These are phyloP conservation scores for Oryzias dopingdopingensis DNA, from an alignment of 2,797 vertebrate genomes.

Conservation along the genomic window DNA sequence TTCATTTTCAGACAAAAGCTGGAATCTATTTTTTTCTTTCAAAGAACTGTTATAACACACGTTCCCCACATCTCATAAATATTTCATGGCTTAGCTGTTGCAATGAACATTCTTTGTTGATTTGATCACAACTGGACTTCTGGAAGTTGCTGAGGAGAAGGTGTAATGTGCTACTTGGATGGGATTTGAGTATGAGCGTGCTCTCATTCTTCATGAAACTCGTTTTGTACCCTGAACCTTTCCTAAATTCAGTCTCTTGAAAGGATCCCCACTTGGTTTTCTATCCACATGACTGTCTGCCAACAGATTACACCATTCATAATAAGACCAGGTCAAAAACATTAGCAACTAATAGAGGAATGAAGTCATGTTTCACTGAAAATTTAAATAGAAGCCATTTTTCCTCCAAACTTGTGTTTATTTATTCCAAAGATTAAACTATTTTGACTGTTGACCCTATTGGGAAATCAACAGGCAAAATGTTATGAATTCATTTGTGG, in stretches of 20 bases:
- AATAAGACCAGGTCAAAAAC: conserved; percentile 21
- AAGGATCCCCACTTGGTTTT: conserved; percentile 31
- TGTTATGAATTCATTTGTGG: conserved; percentile 22
- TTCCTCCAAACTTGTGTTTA: neutral
- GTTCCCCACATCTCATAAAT: conserved; percentile 50
- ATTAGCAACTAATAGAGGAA: conserved; percentile 32
- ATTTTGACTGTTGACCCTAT: conserved; percentile 2
- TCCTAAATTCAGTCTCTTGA: conserved; percentile 7
- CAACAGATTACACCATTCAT: conserved; percentile 44
- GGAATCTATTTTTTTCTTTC: conserved; percentile 3
- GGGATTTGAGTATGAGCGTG: conserved; percentile 25
- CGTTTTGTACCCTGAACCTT: conserved; percentile 20
- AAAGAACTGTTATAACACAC: conserved; percentile 10
- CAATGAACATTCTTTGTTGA: conserved; percentile 30
- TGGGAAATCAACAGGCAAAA: conserved; percentile 43
- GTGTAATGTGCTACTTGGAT: conserved; percentile 10
- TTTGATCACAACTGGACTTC: conserved; percentile 12
- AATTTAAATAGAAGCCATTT: conserved; percentile 10
- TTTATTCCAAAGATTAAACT: neutral
- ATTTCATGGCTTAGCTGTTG: conserved; percentile 48
- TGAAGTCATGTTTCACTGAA: conserved; percentile 10
- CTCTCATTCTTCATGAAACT: conserved; percentile 45
- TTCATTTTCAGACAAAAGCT: neutral
- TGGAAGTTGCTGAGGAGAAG: conserved; percentile 23
- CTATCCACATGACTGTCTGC: conserved; percentile 20